phyloP scores from a whole-genome alignment of 2,888 invertebrate genomes.

The Abrostola tripartita region DNA sequence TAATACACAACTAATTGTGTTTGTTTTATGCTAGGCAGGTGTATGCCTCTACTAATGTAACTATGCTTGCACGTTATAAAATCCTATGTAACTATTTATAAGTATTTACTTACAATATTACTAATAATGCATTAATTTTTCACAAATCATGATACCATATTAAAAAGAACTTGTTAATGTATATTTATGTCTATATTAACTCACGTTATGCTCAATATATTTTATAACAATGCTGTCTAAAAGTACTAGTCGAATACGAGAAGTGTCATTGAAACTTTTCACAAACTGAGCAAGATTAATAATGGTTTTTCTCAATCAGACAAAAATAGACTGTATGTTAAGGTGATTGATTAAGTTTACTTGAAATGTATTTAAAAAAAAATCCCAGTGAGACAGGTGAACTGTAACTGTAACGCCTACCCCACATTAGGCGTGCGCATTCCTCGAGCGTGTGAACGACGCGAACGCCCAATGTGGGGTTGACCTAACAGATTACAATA shows the following conservation, averaged over 20 bases:
- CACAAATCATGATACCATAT: conserved; percentile 4
- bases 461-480: no score
- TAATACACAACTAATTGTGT: background rate
- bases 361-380: no score
- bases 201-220: conserved; percentile 27
- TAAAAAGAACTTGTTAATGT: background rate
- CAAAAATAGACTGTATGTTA: background rate
- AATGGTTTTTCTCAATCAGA: background rate
- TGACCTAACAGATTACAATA: no score
- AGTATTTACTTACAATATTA: conserved; percentile 1
- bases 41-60: conserved; percentile 10
- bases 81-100: conserved; percentile 22
- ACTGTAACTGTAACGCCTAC: no score
- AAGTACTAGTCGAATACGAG: background rate
- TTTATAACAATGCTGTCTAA: background rate
- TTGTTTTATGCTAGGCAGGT: background rate
- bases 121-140: background rate
- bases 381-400: no score
- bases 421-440: no score
- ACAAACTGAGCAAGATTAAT: background rate
- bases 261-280: background rate
- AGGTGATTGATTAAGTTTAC: no score
- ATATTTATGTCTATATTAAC: conserved; percentile 10
- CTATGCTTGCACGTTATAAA: conserved; percentile 32
- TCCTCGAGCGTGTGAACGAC: no score